Conservation (phyloP, 2,797 vertebrate genomes). For the Pangasius mekongensis region DNA sequence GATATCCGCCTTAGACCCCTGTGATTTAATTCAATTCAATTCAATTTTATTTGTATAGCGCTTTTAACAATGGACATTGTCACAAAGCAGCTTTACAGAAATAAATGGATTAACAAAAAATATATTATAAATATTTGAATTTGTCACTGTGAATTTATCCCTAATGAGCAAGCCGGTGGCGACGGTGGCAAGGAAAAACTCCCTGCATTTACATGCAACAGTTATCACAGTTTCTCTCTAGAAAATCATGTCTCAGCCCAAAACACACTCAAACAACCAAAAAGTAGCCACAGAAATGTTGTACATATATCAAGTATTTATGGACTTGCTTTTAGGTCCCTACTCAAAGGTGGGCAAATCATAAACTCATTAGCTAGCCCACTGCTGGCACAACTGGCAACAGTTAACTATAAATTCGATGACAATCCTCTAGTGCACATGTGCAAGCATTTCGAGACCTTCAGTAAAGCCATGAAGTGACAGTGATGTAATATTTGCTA, state of each 20-base stretch:
- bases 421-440: neutral
- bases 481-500: neutral
- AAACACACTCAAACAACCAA: neutral
- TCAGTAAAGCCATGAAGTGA: neutral
- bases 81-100: no score
- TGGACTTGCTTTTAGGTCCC: neutral
- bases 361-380: neutral
- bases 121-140: no score
- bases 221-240: constrained; percentile 10
- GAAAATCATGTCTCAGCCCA: neutral
- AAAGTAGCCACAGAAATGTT: neutral
- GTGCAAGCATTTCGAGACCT: neutral
- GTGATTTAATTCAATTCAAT: no score
- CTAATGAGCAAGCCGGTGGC: no score
- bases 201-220: constrained; percentile 38
- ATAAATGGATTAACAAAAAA: no score
- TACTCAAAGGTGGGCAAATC: neutral
- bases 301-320: neutral
- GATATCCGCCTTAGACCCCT: neutral
- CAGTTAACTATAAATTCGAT: neutral
- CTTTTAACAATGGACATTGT: no score
- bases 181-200: no score
- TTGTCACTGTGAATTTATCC: no score
- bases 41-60: no score
- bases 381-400: neutral